Percentiles rank a stretch among this genome's conserved stretches.
These are phyloP conservation scores for Apostichopus japonicus DNA, from an alignment of 35 echinoderm and acorn worm species.

Conservation along the genomic window DNA sequence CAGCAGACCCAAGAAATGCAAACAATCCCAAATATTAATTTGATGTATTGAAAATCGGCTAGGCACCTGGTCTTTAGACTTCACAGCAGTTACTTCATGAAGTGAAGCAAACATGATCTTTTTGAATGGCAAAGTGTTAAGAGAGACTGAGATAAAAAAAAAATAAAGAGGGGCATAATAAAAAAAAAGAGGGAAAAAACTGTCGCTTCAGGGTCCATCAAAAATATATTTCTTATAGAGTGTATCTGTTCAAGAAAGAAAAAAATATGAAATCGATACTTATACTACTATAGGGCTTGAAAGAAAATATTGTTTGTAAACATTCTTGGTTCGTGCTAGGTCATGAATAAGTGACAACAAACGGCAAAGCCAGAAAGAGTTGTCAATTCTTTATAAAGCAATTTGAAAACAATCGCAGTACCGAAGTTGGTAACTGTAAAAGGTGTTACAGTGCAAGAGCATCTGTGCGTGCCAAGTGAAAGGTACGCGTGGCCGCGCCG, in stretches of 20 bases:
- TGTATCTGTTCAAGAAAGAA: background rate
- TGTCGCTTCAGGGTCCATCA: background rate
- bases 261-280: background rate
- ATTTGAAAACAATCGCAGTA: slow-evolving; percentile 4
- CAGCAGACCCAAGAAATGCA: background rate
- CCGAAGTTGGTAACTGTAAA: background rate
- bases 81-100: no score
- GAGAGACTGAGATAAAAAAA: background rate
- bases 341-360: slow-evolving; percentile 7
- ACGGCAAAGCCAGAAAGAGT: background rate
- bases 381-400: slow-evolving; percentile 9
- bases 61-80: slow-evolving; percentile 4
- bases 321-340: background rate
- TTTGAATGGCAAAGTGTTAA: background rate
- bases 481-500: background rate
- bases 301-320: background rate
- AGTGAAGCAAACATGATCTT: no score
- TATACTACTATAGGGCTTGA: background rate
- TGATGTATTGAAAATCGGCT: background rate
- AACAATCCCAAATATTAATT: background rate
- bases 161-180: background rate
- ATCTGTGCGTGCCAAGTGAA: background rate
- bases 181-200: background rate
- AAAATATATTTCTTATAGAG: background rate
- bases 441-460: background rate